Evolutionary conservation across 2,888 invertebrate genomes (phyloP).

Genomic region (Polia nebulosa): DNA sequence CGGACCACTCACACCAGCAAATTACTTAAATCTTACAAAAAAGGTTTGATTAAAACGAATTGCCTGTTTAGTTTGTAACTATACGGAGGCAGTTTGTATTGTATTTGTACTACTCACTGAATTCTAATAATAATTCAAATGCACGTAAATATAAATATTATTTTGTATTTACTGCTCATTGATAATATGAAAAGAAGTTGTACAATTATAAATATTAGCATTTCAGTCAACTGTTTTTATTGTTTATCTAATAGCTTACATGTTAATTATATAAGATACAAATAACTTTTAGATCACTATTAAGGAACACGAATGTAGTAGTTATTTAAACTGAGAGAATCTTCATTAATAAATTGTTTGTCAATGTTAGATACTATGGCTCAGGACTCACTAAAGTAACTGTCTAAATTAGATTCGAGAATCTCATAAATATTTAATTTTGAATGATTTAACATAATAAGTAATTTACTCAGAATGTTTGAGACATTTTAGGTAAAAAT

Average conservation of each 20-base stretch:
- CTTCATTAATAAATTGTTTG: conserved; percentile 18
- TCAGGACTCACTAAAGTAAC: conserved; percentile 37
- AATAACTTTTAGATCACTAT: neutral
- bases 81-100: conserved; percentile 29
- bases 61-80: conserved; percentile 70
- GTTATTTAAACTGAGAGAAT: conserved; percentile 13
- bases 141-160: neutral
- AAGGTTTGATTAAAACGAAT: conserved; percentile 79
- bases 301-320: neutral
- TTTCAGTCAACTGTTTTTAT: neutral
- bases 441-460: conserved; percentile 55
- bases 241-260: neutral
- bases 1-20: conserved; percentile 78
- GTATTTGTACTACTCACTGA: conserved; percentile 20
- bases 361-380: conserved; percentile 45
- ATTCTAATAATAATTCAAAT: too few relatives aligned
- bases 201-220: neutral
- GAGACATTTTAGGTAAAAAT: conserved; percentile 51
- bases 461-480: conserved; percentile 49
- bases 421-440: conserved; percentile 54
- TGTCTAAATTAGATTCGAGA: conserved; percentile 42
- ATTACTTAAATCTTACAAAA: conserved; percentile 78
- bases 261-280: neutral
- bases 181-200: neutral
- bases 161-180: neutral